Evolutionary conservation across 1,140 invertebrate species (phyloP).

Genomic region (Himalopsyche phryganea): DNA sequence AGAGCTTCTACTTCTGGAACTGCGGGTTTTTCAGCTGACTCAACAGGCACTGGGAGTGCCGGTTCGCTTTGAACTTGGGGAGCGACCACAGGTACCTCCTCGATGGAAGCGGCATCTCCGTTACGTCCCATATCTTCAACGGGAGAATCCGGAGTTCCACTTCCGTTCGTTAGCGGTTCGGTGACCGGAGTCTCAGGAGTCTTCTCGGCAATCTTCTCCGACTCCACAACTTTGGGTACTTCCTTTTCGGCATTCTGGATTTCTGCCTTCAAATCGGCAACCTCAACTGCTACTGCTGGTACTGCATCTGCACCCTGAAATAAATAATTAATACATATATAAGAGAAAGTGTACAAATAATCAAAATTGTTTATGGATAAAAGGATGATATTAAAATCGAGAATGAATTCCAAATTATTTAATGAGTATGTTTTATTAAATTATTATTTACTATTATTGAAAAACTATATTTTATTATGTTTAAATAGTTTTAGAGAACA

Average conservation of each 20-base stretch:
- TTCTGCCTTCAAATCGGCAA: constrained; percentile 35
- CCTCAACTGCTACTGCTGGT: constrained; percentile 38
- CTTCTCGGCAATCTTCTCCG: constrained; percentile 45
- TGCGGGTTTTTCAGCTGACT: constrained; percentile 30
- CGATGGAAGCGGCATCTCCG: constrained; percentile 19
- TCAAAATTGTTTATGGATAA: no score
- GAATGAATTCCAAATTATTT: no score
- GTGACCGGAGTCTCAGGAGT: constrained; percentile 51
- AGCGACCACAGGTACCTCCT: constrained; percentile 8
- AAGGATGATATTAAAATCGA: no score
- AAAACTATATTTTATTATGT: no score
- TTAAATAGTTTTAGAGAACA: no score
- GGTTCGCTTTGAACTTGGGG: constrained; percentile 31
- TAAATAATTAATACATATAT: no score
- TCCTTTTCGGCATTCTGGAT: constrained; percentile 34
- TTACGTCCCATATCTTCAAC: constrained; percentile 36
- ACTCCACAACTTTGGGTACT: constrained; percentile 36
- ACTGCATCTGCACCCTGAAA: constrained; percentile 25
- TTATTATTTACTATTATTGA: no score
- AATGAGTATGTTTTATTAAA: no score
- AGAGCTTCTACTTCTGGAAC: constrained; percentile 36
- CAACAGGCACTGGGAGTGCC: constrained; percentile 39
- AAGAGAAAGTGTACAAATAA: background rate
- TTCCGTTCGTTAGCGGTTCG: constrained; percentile 51
- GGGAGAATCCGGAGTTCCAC: constrained; percentile 46